phyloP scores from a whole-genome alignment of 2,888 invertebrate genomes.

The Lasioglossum malachurum region DNA sequence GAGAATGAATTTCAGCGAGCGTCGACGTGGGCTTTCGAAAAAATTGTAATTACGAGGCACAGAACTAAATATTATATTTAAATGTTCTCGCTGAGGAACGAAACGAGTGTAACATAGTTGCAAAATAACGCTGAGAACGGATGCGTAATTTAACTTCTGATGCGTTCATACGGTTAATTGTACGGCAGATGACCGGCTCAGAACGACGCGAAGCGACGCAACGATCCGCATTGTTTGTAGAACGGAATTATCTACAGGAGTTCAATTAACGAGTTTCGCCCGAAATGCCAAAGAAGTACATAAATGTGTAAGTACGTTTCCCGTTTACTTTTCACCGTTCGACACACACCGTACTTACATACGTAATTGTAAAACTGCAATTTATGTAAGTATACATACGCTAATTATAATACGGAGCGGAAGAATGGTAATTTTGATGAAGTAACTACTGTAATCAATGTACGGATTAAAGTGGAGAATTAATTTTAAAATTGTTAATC shows the following conservation, averaged over 20 bases:
- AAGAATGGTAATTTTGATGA: constrained; percentile 14
- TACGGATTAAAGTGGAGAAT: constrained; percentile 11
- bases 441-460: constrained; percentile 11
- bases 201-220: background rate
- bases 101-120: constrained; percentile 31
- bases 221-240: background rate
- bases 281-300: constrained; percentile 33
- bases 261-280: constrained; percentile 25
- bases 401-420: constrained; percentile 14
- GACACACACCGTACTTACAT: background rate
- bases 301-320: background rate
- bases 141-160: constrained; percentile 1
- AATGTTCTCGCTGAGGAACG: constrained; percentile 26
- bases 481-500: constrained; percentile 1
- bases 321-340: background rate
- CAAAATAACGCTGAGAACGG: constrained; percentile 11
- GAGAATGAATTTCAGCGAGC: constrained; percentile 38
- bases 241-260: background rate
- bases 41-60: constrained; percentile 19
- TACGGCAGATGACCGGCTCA: background rate
- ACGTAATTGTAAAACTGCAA: constrained; percentile 9
- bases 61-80: constrained; percentile 20
- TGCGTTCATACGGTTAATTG: constrained; percentile 16
- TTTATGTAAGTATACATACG: constrained; percentile 12
- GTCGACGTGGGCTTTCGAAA: constrained; percentile 40